Evolutionary conservation across 1,140 invertebrate species (phyloP), one percentile per base, ranked within the genome.

Genomic region (Euwallacea fornicatus): DNA sequence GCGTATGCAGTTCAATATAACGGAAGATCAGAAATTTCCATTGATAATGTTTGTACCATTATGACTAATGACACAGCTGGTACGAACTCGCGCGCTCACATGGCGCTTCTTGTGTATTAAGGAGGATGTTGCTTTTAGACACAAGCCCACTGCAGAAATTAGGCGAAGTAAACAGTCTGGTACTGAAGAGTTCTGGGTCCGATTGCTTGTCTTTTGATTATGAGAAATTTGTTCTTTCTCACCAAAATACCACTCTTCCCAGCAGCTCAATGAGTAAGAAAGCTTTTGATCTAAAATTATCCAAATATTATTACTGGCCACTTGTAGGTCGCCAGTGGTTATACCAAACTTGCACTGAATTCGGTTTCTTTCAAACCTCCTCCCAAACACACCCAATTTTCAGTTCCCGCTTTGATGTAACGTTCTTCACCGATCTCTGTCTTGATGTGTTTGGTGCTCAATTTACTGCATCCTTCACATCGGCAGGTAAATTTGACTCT

Each of bases 1-100:
- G 91, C 90, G 4, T 93, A 89, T 46, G 85, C 97, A 54, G 94
- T 97, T 0, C 95, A 98, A 76, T 97, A 98, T 80, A 97, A 97
- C 79, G 93, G 94, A 80, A 95, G 94, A 56, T 85, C 85, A 7
- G 87, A 84, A 77, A 83, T 95, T 0, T 95, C 93, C 0, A 91
- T 97, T 46, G 89, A 95, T 76, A 86, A 84, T 16, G 81, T 86
- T 76, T 96, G 93, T 79, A 83, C 87, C 72, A 85, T 95, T 65
- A 89, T 98, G 85, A 85, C 85, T 0, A 85, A 91, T 77, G 80
- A 85, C 10, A 85, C 80, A 0, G 76, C 83, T 7, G 87, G 88
- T 61, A 71, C 46, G 13, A 50, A 33, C 21, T 4, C 4, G 21
- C 21, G 21, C 21, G 21, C 21, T 4, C 21, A 33, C 21, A 4